phyloP scores from a whole-genome alignment of 2,797 vertebrate species.

The Micromesistius poutassou region DNA sequence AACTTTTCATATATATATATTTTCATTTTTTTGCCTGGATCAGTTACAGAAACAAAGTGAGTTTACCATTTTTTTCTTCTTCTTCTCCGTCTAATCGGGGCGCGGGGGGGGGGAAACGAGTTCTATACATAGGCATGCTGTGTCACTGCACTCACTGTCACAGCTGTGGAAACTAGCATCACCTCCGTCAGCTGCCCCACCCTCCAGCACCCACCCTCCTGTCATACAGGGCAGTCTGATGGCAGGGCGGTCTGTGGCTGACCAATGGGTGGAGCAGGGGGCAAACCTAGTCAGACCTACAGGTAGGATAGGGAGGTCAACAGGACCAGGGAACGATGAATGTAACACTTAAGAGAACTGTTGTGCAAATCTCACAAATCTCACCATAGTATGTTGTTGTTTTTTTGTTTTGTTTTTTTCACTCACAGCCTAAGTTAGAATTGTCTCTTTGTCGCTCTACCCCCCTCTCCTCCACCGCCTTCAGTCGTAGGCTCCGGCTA shows the following conservation, averaged over 20 bases:
- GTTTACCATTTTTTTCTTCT: conserved; percentile 46
- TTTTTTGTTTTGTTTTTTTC: conserved; percentile 47
- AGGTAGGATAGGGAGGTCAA: conserved; percentile 42
- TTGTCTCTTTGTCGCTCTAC: conserved; percentile 23
- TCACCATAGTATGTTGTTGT: conserved; percentile 59
- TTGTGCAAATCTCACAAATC: conserved; percentile 70
- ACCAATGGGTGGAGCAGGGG: conserved; percentile 49
- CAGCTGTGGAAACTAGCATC: conserved; percentile 71
- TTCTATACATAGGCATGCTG: conserved; percentile 77
- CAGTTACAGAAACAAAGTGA: conserved; percentile 68
- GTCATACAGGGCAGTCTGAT: conserved; percentile 58
- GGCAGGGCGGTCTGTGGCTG: conserved; percentile 66
- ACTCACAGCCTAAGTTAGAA: conserved; percentile 34
- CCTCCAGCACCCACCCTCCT: background rate
- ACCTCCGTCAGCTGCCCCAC: conserved; percentile 55
- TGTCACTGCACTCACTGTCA: conserved; percentile 74
- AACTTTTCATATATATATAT: conserved; percentile 5
- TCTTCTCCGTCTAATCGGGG: conserved; percentile 58
- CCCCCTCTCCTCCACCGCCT: background rate
- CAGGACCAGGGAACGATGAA: conserved; percentile 55
- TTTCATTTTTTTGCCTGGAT: conserved; percentile 53
- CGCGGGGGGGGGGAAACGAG: conserved; percentile 58
- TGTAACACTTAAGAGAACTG: conserved; percentile 61
- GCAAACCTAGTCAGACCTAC: conserved; percentile 54
- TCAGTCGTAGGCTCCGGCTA: background rate